Evolutionary conservation across 1,140 invertebrate species (phyloP).

Genomic region (Planococcus citri): DNA sequence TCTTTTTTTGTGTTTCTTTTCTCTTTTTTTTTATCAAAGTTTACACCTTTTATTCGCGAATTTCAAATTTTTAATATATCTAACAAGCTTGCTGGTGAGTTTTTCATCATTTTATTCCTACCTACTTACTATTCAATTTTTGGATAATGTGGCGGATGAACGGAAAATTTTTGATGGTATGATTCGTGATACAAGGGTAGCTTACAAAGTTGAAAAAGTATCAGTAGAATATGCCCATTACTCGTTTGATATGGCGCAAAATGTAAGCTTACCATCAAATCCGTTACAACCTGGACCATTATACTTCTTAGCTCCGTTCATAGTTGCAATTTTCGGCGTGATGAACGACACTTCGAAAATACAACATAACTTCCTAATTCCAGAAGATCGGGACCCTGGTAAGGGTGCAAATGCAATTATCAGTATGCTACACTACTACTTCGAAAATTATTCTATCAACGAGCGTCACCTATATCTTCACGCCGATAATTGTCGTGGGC

Average conservation of each 20-base stretch:
- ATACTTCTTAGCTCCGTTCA: conserved; percentile 24
- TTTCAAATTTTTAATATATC: no score
- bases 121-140: no score
- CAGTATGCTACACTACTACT: conserved; percentile 25
- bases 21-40: no score
- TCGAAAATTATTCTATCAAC: conserved; percentile 21
- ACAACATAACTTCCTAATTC: conserved; percentile 25
- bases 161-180: no score
- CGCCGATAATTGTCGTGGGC: conserved; percentile 25
- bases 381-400: conserved; percentile 11
- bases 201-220: no score
- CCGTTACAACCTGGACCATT: conserved; percentile 24
- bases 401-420: conserved; percentile 26
- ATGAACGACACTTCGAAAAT: conserved; percentile 21
- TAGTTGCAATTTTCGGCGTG: conserved; percentile 24
- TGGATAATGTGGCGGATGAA: no score
- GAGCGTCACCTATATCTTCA: conserved; percentile 22
- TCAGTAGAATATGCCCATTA: no score
- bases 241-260: conserved; percentile 24
- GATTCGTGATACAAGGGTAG: no score
- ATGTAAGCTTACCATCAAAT: conserved; percentile 22
- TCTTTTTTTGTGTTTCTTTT: no score
- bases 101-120: no score
- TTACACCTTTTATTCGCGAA: no score
- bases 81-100: no score